Percentiles rank a stretch among this genome's conserved stretches.
These are phyloP conservation scores for Falco cherrug DNA, from an alignment of 2,797 vertebrate species.

Conservation along the genomic window DNA sequence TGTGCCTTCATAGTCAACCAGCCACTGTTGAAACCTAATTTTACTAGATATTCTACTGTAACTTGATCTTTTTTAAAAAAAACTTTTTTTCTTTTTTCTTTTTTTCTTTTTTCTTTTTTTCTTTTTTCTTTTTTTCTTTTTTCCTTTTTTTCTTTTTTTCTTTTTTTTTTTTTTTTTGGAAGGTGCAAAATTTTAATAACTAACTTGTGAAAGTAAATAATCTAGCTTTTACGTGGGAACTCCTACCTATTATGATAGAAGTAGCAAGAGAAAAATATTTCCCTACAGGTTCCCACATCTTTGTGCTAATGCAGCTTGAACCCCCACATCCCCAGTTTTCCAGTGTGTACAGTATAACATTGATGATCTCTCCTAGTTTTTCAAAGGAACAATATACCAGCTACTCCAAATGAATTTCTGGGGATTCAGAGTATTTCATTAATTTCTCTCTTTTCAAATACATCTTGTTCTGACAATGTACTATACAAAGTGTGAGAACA, in stretches of 20 bases:
- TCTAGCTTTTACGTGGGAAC: background rate
- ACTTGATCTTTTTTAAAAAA: background rate
- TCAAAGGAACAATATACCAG: background rate
- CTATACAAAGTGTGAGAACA: background rate
- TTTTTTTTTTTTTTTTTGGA: rapidly evolving
- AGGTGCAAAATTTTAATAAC: background rate
- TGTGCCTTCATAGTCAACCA: background rate
- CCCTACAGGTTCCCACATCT: background rate
- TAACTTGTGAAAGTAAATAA: background rate
- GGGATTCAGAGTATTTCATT: background rate
- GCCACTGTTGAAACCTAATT: background rate
- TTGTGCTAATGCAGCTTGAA: background rate
- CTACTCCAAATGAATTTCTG: background rate
- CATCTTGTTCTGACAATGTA: background rate
- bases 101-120: no score
- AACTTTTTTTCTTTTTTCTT: no score
- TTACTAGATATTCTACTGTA: background rate
- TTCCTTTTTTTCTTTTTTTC: no score
- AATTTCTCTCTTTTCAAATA: background rate
- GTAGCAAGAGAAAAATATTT: background rate
- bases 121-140: no score
- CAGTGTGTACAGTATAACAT: rapidly evolving
- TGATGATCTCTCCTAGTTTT: background rate
- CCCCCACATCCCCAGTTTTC: background rate
- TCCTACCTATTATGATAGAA: background rate